These are phyloP conservation scores for Amphiprion ocellaris DNA, from an alignment of 2,113 vertebrate genomes.

Conservation along the genomic window DNA sequence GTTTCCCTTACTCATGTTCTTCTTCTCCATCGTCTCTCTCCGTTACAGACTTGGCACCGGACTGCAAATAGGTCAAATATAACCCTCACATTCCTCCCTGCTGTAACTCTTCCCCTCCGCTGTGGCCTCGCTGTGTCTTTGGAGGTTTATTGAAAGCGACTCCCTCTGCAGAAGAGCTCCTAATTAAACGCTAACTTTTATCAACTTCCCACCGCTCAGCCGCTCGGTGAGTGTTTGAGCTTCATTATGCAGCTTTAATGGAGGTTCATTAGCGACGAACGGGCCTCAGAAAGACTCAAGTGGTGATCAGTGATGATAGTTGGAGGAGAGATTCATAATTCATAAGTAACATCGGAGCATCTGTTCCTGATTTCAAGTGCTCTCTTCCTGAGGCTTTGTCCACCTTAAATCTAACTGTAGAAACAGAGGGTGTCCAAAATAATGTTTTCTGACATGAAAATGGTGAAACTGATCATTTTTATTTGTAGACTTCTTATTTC, in stretches of 20 bases:
- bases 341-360: not conserved
- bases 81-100: conserved; percentile 75
- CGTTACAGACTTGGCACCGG: conserved; percentile 67
- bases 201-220: conserved; percentile 8
- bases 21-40: conserved; percentile 62
- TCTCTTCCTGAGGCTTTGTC: not conserved
- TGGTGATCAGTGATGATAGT: not conserved
- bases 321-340: not conserved
- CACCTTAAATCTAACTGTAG: not conserved
- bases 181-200: conserved; percentile 42
- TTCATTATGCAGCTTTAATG: not conserved
- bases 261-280: conserved; percentile 6
- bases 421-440: not conserved
- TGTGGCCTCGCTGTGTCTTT: conserved; percentile 56
- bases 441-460: no score
- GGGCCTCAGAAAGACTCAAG: not conserved
- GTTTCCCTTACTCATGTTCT: conserved; percentile 63
- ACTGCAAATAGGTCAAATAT: conserved; percentile 77
- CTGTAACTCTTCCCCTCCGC: conserved; percentile 51
- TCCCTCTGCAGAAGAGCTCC: conserved; percentile 21
- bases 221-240: not conserved
- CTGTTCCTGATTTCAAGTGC: not conserved
- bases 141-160: conserved; percentile 48
- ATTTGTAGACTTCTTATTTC: no score
- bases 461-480: no score